phyloP scores from a whole-genome alignment of 2,113 vertebrate genomes.

The Pitta sordida region DNA sequence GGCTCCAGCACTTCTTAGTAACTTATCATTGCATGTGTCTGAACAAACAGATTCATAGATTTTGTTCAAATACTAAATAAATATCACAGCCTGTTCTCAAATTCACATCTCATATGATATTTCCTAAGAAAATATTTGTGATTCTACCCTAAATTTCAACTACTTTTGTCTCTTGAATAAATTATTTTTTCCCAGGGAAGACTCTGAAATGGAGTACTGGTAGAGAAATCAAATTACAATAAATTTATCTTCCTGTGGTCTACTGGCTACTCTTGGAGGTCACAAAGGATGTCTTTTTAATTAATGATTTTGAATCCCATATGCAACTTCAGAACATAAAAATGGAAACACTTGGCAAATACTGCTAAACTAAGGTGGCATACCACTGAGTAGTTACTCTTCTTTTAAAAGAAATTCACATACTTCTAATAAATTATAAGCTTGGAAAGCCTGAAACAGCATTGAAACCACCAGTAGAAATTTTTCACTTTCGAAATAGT shows the following conservation, averaged over 20 bases:
- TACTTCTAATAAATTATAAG: background rate
- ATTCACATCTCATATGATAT: conserved; percentile 32
- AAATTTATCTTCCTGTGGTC: background rate
- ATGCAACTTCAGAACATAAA: background rate
- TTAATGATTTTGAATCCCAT: background rate
- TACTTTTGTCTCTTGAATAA: conserved; percentile 26
- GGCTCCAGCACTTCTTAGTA: no score
- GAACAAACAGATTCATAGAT: conserved; percentile 38
- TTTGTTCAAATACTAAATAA: conserved; percentile 50
- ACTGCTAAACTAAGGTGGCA: background rate
- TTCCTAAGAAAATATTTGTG: conserved; percentile 57
- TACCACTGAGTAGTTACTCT: background rate
- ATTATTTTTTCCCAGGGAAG: background rate
- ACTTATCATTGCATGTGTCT: background rate
- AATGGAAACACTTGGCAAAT: background rate
- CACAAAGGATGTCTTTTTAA: background rate
- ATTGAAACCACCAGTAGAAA: background rate
- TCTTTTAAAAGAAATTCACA: background rate
- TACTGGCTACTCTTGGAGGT: background rate
- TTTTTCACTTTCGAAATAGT: background rate
- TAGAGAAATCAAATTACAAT: background rate
- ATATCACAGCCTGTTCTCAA: conserved; percentile 53
- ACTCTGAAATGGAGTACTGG: background rate
- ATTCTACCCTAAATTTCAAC: conserved; percentile 47
- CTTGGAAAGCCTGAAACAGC: background rate